Percentiles rank a stretch among this genome's conserved stretches.
phyloP scores from a whole-genome alignment of 2,797 vertebrate genomes.

The Galago senegalensis region DNA sequence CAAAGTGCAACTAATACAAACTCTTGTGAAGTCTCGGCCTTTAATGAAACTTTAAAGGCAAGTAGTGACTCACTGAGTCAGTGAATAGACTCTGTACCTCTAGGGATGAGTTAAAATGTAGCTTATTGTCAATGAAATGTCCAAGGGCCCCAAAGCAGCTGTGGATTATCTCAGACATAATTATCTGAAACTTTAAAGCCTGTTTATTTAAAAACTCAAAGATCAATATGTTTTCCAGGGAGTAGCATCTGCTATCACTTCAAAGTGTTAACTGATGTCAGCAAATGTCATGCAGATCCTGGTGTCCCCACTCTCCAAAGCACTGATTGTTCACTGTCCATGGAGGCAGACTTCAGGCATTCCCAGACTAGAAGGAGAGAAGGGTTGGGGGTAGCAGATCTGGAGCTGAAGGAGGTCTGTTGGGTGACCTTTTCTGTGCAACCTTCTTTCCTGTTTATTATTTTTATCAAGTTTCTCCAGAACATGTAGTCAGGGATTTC shows the following conservation, averaged over 20 bases:
- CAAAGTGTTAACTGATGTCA: slow-evolving; percentile 61
- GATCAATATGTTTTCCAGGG: slow-evolving; percentile 12
- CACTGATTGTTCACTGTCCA: neutral
- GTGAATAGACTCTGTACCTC: slow-evolving; percentile 78
- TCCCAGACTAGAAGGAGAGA: neutral
- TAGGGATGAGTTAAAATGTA: slow-evolving; percentile 79
- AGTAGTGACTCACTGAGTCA: slow-evolving; percentile 84
- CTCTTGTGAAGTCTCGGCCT: slow-evolving; percentile 81
- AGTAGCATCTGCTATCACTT: slow-evolving; percentile 70
- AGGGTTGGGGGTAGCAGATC: neutral
- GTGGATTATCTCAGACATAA: slow-evolving; percentile 78
- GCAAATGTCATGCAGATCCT: slow-evolving; percentile 32
- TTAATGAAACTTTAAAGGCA: slow-evolving; percentile 84
- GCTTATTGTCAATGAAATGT: slow-evolving; percentile 74
- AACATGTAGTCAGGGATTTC: neutral
- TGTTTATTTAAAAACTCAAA: slow-evolving; percentile 76
- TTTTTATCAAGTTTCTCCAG: neutral
- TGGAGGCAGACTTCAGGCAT: neutral
- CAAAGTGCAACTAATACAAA: slow-evolving; percentile 82
- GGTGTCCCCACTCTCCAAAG: neutral
- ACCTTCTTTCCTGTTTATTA: neutral
- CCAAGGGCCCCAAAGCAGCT: slow-evolving; percentile 53
- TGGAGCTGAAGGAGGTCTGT: neutral
- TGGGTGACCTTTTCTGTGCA: neutral
- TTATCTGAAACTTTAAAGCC: slow-evolving; percentile 72